Conservation (phyloP, 2,797 vertebrate genomes). For the Sitta carolinensis region DNA sequence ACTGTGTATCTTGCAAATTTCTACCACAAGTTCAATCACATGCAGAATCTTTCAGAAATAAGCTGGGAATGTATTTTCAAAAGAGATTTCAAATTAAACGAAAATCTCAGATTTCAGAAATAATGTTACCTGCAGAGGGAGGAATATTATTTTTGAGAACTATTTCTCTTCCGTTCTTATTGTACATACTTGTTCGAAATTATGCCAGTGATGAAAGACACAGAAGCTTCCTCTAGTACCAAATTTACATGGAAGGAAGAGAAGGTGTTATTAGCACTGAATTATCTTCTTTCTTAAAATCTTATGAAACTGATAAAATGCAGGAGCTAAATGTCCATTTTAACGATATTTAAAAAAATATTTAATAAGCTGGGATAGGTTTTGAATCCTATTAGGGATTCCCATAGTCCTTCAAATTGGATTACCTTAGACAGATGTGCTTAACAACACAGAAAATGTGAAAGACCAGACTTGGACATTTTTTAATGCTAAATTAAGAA, state of each 20-base stretch:
- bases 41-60: neutral
- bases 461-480: neutral
- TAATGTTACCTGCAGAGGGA: neutral
- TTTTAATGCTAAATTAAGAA: neutral
- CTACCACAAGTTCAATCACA: neutral
- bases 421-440: neutral
- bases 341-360: neutral
- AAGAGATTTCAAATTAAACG: neutral
- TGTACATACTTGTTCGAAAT: neutral
- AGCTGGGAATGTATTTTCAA: neutral
- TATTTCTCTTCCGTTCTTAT: neutral
- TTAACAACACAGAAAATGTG: neutral
- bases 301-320: neutral
- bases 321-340: neutral
- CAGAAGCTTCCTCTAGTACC: neutral
- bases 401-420: neutral
- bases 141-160: neutral
- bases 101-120: slow-evolving; percentile 6
- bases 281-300: neutral
- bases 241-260: neutral
- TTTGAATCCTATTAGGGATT: neutral
- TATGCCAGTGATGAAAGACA: neutral
- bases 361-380: neutral
- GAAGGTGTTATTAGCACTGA: neutral
- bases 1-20: neutral